These are phyloP conservation scores for Opisthocomus hoazin DNA, from an alignment of 2,113 vertebrate genomes.

Conservation along the genomic window DNA sequence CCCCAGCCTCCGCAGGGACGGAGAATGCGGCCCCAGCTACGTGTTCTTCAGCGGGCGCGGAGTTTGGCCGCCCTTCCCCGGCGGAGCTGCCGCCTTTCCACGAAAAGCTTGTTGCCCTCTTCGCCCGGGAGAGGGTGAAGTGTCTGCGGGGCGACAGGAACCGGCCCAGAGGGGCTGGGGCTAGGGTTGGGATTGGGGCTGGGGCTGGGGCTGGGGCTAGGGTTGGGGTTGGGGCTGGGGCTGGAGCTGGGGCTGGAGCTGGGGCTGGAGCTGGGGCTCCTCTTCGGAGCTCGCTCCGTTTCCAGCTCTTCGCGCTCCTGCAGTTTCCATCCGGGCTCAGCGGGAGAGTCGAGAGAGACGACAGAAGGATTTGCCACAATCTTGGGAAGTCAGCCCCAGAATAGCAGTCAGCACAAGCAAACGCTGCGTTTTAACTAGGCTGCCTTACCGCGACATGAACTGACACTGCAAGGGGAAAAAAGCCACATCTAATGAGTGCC, in stretches of 20 bases:
- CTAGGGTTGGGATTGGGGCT: too few relatives aligned
- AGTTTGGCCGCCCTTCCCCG: background rate
- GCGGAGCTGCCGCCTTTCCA: background rate
- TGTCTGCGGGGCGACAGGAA: background rate
- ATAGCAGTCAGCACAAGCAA: background rate
- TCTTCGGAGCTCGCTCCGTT: background rate
- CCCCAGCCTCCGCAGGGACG: background rate
- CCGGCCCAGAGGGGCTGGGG: background rate
- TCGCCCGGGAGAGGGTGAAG: background rate
- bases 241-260: background rate
- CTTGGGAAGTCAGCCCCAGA: background rate
- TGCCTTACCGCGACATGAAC: background rate
- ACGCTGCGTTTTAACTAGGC: background rate
- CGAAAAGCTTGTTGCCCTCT: background rate
- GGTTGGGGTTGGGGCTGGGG: too few relatives aligned
- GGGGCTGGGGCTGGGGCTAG: background rate
- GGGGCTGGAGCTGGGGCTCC: background rate
- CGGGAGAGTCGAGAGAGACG: background rate
- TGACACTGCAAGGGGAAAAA: background rate
- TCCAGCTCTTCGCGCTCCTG: background rate
- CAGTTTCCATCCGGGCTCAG: background rate
- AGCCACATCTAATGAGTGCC: background rate
- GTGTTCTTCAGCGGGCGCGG: background rate
- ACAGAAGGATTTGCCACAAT: background rate
- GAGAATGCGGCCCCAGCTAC: background rate